Evolutionary conservation across 2,113 vertebrate genomes (phyloP), one percentile per base, ranked within the genome.

Genomic region (Campylorhamphus procurvoides): DNA sequence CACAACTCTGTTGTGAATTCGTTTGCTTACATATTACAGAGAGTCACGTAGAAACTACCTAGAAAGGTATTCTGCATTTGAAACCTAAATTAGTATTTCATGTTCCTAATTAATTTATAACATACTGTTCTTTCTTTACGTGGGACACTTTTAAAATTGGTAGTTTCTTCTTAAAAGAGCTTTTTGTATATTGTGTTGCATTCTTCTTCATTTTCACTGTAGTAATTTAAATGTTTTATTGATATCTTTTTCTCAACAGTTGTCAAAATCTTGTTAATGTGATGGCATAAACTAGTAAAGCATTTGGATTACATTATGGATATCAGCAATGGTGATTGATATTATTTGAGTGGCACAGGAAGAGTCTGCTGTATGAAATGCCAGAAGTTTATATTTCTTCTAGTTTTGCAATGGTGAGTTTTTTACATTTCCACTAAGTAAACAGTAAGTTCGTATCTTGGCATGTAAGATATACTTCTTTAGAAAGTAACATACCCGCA

Each of bases 401-500:
- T 92, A 66, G 80, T 93, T 97, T 94, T 90, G 47, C 94, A 94
- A 93, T 98, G 97, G 98, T 98, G 97, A 97, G 97, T 92, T 91
- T 72, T 60, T 66, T 86, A 14, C 31, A 20, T 86, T 88, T 75
- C 7, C 67, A 17, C 18, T 73, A 39, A 76, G 18, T 83, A 76
- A 87, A 29, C 46, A 58, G 27, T 68, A 71, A 20, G 29, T 50
- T 94, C 7, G 29, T 9, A 12, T 73, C 23, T 35, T 81, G 14
- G 40, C 39, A 5, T 4, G 3, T 72, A 75, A 59, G 18, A 8
- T 86, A 5, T 58, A 19, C 75, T 94, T 94, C 52, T 55, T 84
- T 31, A 86, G 64, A 55, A 78, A 75, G 35, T 64, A 73, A 46
- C 29, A 19, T 69, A 75, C 14, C 40, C 68, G 31, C 24, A 62